Evolutionary conservation across 2,113 vertebrate species (phyloP).

Genomic region (Gallinago media): DNA sequence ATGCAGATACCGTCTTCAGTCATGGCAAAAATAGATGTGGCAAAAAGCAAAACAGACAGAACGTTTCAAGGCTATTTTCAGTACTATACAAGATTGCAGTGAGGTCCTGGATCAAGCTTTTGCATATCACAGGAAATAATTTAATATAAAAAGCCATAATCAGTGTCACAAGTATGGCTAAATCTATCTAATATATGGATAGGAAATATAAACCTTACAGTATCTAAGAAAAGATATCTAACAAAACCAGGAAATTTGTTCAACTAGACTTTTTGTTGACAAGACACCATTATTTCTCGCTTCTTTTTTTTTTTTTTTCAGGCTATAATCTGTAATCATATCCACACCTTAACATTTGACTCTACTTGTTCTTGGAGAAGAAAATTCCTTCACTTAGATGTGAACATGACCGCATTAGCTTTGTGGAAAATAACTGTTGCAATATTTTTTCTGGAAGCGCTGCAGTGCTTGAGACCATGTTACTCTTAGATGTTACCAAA

Average conservation of each 20-base stretch:
- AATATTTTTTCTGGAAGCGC: background rate
- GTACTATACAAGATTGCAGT: background rate
- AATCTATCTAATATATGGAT: background rate
- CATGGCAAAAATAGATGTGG: background rate
- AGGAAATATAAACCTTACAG: background rate
- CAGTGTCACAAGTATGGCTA: background rate
- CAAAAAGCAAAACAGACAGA: background rate
- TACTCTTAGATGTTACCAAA: background rate
- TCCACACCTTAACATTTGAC: background rate
- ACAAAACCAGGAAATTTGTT: background rate
- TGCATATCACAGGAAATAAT: background rate
- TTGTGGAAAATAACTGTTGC: background rate
- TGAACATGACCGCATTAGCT: background rate
- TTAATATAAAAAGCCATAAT: background rate
- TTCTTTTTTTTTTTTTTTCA: background rate
- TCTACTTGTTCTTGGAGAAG: background rate
- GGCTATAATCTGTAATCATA: background rate
- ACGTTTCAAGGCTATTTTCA: background rate
- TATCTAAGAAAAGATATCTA: background rate
- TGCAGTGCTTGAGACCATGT: background rate
- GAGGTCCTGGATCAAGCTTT: background rate
- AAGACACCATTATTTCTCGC: background rate
- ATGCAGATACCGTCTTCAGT: background rate
- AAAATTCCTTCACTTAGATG: background rate
- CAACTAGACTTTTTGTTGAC: background rate